Conservation (phyloP, 2,888 invertebrate genomes). For the Pinctada fucata region DNA sequence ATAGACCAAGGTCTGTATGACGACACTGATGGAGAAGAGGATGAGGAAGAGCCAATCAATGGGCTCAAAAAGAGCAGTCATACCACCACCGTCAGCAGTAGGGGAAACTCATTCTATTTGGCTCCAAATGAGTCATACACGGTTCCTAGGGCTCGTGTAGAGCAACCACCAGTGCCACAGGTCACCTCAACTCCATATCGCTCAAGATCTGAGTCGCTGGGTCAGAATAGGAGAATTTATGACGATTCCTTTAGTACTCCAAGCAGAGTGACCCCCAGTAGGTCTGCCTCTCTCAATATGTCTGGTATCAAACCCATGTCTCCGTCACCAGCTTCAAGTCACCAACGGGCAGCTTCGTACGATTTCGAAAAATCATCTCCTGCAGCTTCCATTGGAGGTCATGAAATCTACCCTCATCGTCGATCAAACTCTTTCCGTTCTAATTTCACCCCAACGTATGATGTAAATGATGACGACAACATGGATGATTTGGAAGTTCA, state of each 20-base stretch:
- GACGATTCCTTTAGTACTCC: conserved; percentile 20
- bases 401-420: conserved; percentile 68
- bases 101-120: conserved; percentile 2
- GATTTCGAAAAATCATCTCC: conserved; percentile 56
- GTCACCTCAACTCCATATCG: conserved; percentile 24
- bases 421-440: conserved; percentile 54
- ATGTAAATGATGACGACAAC: conserved; percentile 38
- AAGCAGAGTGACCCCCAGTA: conserved; percentile 11
- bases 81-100: conserved; percentile 1
- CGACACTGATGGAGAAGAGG: conserved; percentile 44
- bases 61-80: conserved; percentile 6
- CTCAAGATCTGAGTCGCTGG: conserved; percentile 22
- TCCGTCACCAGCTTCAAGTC: conserved; percentile 8
- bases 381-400: conserved; percentile 48
- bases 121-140: conserved; percentile 2
- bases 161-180: conserved; percentile 2
- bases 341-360: conserved; percentile 30
- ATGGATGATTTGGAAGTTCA: conserved; percentile 56
- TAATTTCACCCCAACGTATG: conserved; percentile 46
- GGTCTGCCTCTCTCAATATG: conserved; percentile 18
- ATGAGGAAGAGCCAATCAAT: conserved; percentile 25
- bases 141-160: conserved; percentile 15
- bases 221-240: conserved; percentile 1
- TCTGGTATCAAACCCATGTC: conserved; percentile 28
- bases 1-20: conserved; percentile 61